Evolutionary conservation across 2,113 vertebrate genomes (phyloP), one percentile per base, ranked within the genome.

Genomic region (Rhabdornis inornatus): DNA sequence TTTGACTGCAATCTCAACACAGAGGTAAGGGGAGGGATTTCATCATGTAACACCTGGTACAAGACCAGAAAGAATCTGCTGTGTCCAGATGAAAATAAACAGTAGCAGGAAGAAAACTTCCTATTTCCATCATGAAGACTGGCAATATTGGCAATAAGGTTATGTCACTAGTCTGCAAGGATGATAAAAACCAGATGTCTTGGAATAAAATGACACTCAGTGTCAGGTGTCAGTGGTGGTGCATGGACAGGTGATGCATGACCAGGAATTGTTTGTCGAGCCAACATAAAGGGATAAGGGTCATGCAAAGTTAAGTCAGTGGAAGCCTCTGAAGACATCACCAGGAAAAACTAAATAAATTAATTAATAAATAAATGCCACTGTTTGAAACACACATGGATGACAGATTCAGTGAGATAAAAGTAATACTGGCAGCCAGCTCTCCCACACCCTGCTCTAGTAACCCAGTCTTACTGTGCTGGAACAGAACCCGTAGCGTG

Each of bases 51-150:
- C 33, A 68, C 21, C 35, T 42, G 19, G 13, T 50, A 10, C 30
- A 74, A 88, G 27, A 57, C 40, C 57, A 71, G 59, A 52, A 84
- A 89, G 28, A 16, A 57, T 57, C 63, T 55, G 3, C 60, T 72
- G 22, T 72, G 37, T 57, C 78, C 76, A 63, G 50, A 50, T 61
- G 49, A 79, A 82, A 89, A 56, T 50, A 82, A 83, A 31, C 37
- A 47, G 35, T 27, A 61, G 18, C 56, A 68, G 33, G 75, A 47
- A 49, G 47, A 24, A 49, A 52, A 52, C 15, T 25, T 65, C 35
- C 6, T 35, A 18, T 20, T 85, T 61, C 59, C 35, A 4, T 63
- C 7, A 0, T 0, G 0, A 42, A 87, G 55, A 23, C 14, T 35
- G 24, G 35, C 33, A 52, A 2, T 47, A 31, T 59, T n/a, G n/a